Conservation (phyloP, 2,888 invertebrate species). For the Halictus ligatus region DNA sequence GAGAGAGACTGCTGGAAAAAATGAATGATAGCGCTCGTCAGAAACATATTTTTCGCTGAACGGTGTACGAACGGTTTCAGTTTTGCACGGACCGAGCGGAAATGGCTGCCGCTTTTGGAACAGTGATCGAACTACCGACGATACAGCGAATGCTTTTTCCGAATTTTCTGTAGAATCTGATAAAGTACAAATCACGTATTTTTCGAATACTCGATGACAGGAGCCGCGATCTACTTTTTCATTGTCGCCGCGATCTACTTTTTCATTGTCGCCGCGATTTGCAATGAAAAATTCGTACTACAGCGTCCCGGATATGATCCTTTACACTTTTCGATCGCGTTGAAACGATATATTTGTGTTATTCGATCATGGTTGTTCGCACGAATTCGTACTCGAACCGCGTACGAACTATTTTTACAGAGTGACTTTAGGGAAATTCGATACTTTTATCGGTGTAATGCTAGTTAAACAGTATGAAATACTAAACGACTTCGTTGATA, state of each 20-base stretch:
- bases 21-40: conserved; percentile 37
- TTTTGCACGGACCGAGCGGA: conserved; percentile 29
- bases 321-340: background rate
- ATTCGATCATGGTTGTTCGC: background rate
- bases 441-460: background rate
- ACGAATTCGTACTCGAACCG: background rate
- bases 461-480: background rate
- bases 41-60: conserved; percentile 74
- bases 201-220: background rate
- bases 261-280: background rate
- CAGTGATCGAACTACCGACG: background rate
- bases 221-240: background rate
- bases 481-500: background rate
- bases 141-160: background rate
- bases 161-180: conserved; percentile 7
- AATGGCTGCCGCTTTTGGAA: background rate
- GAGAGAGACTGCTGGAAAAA: conserved; percentile 20
- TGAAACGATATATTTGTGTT: background rate
- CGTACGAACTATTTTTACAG: background rate
- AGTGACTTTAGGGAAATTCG: background rate
- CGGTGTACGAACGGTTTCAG: conserved; percentile 62
- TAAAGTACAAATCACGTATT: conserved; percentile 14
- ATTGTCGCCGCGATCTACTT: background rate
- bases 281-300: background rate
- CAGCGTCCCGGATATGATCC: background rate